phyloP scores from a whole-genome alignment of 2,113 vertebrate genomes.

The Pampusana beccarii region DNA sequence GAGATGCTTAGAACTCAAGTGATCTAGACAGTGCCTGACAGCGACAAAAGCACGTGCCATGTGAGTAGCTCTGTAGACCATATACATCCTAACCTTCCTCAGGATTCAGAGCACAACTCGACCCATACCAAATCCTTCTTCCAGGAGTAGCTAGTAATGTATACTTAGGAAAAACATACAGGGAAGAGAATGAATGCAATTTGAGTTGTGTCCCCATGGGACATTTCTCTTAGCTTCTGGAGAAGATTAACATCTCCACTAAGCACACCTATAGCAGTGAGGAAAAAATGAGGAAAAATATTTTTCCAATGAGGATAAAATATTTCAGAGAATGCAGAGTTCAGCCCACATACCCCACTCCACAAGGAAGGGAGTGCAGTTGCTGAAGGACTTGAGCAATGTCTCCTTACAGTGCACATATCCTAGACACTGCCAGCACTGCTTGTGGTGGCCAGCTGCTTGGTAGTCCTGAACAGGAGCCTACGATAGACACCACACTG shows the following conservation, averaged over 20 bases:
- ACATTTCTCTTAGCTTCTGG: not conserved
- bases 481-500: not conserved
- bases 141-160: rapidly evolving
- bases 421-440: not conserved
- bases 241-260: not conserved
- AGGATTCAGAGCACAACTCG: not conserved
- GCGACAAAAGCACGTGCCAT: not conserved
- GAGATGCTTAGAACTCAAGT: not conserved
- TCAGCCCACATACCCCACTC: not conserved
- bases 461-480: not conserved
- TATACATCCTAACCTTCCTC: not conserved
- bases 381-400: not conserved
- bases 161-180: not conserved
- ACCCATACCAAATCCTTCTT: not conserved
- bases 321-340: not conserved
- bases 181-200: not conserved
- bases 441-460: not conserved
- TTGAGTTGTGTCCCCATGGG: not conserved
- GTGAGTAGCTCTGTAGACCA: not conserved
- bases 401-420: not conserved
- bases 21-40: not conserved
- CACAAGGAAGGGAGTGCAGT: not conserved
- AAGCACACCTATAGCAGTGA: not conserved
- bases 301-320: not conserved
- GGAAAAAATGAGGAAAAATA: no score